Evolutionary conservation across 2,797 vertebrate genomes (phyloP).

Genomic region (Gymnothorax javanicus): DNA sequence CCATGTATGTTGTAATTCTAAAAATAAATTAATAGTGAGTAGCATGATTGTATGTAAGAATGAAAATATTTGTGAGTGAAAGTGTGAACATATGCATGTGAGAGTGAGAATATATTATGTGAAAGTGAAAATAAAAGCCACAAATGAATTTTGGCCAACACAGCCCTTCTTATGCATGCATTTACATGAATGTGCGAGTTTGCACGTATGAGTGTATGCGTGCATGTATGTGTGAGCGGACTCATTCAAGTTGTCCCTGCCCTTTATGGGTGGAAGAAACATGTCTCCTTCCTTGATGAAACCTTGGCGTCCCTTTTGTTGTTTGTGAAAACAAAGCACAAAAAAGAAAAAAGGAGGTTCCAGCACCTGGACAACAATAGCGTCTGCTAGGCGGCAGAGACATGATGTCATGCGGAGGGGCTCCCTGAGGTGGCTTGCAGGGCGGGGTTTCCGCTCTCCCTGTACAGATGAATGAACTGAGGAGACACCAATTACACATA

Average conservation of each 20-base stretch:
- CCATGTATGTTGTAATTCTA: no score
- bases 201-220: conserved; percentile 51
- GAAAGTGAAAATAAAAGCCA: no score
- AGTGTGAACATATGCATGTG: neutral
- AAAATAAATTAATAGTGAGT: neutral
- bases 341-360: conserved; percentile 61
- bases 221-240: neutral
- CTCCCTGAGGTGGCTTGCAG: conserved; percentile 59
- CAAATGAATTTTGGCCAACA: no score
- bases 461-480: neutral
- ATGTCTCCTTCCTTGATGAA: conserved; percentile 63
- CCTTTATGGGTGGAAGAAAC: conserved; percentile 61
- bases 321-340: conserved; percentile 67
- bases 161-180: neutral
- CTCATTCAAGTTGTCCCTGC: conserved; percentile 41
- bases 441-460: conserved; percentile 38
- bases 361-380: conserved; percentile 68
- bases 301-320: conserved; percentile 71
- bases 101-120: no score
- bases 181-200: conserved; percentile 31
- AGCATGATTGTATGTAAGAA: conserved; percentile 25
- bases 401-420: conserved; percentile 70
- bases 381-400: conserved; percentile 68
- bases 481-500: conserved; percentile 53
- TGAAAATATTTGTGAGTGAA: conserved; percentile 29